Percentiles rank a stretch among this genome's conserved stretches.
phyloP scores from a whole-genome alignment of 2,113 vertebrate species.

The Xenopus tropicalis region DNA sequence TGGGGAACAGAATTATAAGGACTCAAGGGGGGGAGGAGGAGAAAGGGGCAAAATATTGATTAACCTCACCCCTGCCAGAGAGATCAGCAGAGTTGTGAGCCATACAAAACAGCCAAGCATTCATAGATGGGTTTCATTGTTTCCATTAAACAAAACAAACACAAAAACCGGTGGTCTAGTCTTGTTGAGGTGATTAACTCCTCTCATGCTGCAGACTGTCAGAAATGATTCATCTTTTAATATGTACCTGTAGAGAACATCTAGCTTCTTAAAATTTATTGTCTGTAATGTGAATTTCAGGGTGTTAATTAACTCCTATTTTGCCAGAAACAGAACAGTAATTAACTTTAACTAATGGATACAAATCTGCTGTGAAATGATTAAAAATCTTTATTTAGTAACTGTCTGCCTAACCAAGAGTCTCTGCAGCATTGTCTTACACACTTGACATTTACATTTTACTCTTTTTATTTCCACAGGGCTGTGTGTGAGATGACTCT shows the following conservation, averaged over 20 bases:
- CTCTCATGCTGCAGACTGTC: neutral
- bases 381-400: neutral
- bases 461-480: constrained; percentile 45
- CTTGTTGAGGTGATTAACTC: neutral
- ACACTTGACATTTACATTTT: neutral
- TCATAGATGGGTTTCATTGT: neutral
- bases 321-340: neutral
- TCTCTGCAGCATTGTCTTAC: neutral
- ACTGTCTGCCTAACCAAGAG: neutral
- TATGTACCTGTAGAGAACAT: neutral
- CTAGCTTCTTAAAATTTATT: neutral
- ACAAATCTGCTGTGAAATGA: neutral
- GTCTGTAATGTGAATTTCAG: neutral
- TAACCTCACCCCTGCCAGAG: constrained; percentile 23
- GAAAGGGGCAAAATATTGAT: constrained; percentile 27
- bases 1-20: constrained; percentile 44
- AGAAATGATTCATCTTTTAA: neutral
- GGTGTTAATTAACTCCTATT: neutral
- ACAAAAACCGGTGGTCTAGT: neutral
- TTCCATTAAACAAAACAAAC: too few species aligned
- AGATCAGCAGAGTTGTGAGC: too few species aligned
- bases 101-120: neutral
- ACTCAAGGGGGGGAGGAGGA: constrained; percentile 39
- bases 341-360: neutral
- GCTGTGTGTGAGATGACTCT: constrained; percentile 62